phyloP scores from a whole-genome alignment of 2,888 invertebrate genomes.

The Podabrus alpinus region DNA sequence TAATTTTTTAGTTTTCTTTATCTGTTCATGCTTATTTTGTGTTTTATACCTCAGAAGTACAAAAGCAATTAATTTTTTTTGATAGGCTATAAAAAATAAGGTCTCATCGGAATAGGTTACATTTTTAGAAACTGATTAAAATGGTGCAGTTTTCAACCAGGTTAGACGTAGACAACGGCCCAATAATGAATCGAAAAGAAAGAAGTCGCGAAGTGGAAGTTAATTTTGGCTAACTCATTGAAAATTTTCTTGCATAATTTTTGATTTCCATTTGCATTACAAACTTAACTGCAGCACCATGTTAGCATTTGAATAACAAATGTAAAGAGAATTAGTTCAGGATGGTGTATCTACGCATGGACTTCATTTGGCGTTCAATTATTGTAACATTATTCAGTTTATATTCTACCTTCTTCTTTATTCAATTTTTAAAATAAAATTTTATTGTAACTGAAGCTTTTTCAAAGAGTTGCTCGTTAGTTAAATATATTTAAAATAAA shows the following conservation, averaged over 20 bases:
- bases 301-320: not conserved
- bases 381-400: too few relatives aligned
- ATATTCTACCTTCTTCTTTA: not conserved
- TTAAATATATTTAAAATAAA: not conserved
- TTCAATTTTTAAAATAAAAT: not conserved
- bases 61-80: not conserved
- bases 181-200: not conserved
- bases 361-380: too few relatives aligned
- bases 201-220: not conserved
- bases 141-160: not conserved
- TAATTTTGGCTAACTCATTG: not conserved
- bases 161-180: not conserved
- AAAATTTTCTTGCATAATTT: not conserved
- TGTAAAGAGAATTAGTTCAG: too few relatives aligned
- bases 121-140: not conserved
- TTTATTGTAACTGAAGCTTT: too few relatives aligned
- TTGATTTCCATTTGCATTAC: not conserved
- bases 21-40: not conserved
- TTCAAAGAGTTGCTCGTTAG: too few relatives aligned
- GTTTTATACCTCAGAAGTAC: not conserved
- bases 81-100: not conserved
- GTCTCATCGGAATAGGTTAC: not conserved
- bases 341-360: too few relatives aligned
- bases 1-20: not conserved
- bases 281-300: not conserved